Base-by-base conservation (phyloP, 2,888 invertebrate species). In the Aporophyla nigra region DNA sequence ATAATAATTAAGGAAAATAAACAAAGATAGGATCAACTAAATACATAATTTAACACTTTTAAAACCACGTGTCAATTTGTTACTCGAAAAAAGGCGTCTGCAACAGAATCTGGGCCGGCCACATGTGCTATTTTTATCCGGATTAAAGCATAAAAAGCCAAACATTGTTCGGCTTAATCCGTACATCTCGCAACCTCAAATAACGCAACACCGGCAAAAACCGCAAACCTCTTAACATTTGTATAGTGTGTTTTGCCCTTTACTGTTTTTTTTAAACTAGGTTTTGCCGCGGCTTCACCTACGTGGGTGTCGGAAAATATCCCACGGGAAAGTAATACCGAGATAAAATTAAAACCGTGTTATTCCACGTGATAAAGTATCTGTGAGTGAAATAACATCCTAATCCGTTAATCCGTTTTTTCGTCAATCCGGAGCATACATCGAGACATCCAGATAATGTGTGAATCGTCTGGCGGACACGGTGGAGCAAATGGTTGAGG, bases 41-140 rank as follows among this genome's bases (percentile, higher is more conserved):
- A 69, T 46, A 59, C 40, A 66, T n/a, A 61, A 24, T 27, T 40
- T 1, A 53, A 27, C 27, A 58, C 40, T 21, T 59, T 54, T 27
- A 59, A 78, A 73, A 43, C 33, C 19, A 49, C 7, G n/a, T 27
- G 40, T 19, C 40, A 49, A 71, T 79, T 72, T 65, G 53, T 54
- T 53, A 61, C n/a, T 40, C 16, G 24, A 16, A 75, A 63, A 71
- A 62, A 51, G 14, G 51, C 24, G 27, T 24, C 43, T 58, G 53
- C 33, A 46, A 71, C 43, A 65, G 49, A 70, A 58, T 58, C 58
- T 54, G 61, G 40, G 43, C 53, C 12, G 43, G 58, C 71, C 62
- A 43, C 58, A 82, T 75, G 62, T 63, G 71, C 58, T 68, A 82
- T 80, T 71, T 80, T 54, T 77, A 77, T 66, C 46, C 53, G 59